A percentile compares a stretch with the other conserved stretches of the same genome.
Conservation (phyloP, 2,113 vertebrate genomes). For the Malurus elegans region DNA sequence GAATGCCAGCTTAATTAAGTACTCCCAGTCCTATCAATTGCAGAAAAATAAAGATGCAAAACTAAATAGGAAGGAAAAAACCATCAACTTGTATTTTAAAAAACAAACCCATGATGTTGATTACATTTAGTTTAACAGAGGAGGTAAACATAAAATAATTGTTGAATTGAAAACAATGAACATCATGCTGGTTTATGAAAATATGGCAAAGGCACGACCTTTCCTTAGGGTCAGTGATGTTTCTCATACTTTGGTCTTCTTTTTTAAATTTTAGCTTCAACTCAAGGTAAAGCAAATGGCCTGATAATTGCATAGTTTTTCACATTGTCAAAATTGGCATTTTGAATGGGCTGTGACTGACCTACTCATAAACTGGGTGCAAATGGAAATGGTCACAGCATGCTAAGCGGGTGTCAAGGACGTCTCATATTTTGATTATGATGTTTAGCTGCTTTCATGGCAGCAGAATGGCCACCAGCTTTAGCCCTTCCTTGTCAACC, state of each 20-base stretch:
- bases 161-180: neutral
- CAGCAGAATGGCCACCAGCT: neutral
- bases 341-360: neutral
- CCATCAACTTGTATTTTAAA: neutral
- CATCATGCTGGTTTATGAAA: neutral
- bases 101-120: neutral
- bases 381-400: neutral
- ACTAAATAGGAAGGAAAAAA: neutral
- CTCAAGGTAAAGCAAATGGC: fast-evolving
- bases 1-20: neutral
- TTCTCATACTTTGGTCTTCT: neutral
- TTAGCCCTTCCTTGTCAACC: neutral
- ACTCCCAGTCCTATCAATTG: neutral
- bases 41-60: neutral
- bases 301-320: neutral
- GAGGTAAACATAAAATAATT: neutral
- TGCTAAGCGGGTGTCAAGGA: neutral
- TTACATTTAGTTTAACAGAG: neutral
- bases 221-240: neutral
- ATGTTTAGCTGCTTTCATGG: neutral
- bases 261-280: neutral
- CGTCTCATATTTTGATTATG: fast-evolving
- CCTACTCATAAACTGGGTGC: neutral
- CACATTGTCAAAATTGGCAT: neutral
- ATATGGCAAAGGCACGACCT: neutral